Evolutionary conservation across 2,797 vertebrate species (phyloP), one percentile per base, ranked within the genome.

Genomic region (Halcyon chelicuti): DNA sequence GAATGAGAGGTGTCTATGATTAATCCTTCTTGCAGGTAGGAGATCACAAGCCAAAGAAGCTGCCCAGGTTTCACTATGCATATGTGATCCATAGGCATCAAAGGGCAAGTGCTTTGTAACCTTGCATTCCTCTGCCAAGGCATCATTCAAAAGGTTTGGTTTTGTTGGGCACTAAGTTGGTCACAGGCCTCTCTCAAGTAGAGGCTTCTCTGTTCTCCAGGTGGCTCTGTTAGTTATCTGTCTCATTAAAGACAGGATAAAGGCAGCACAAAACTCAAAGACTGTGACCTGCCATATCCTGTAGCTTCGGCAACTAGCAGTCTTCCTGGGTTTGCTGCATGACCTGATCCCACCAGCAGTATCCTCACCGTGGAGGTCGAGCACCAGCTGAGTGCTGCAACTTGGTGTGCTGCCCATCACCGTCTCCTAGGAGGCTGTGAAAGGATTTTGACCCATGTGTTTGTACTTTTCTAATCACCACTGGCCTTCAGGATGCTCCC

Each of bases 331-430:
- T 71, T 74, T 84, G 62, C 76, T 75, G 68, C 51, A 5, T 10
- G 46, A 29, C 12, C 35, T 51, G 25, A 67, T 86, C 21, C 46
- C 26, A 16, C 7, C 3, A 11, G 42, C 35, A 14, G 21, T 4
- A 17, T 47, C 51, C 40, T 87, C 61, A 57, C 14, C 22, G 5
- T 0, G 0, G 52, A 57, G 31, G 49, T 78, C 0, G 0, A 73
- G 76, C 15, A 7, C 17, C 15, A 52, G 46, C 55, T 33, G 29
- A 33, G 20, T 22, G 37, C 46, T 65, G 62, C 0, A 1, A 33
- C 47, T 67, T 62, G 37, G 23, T 44, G 40, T 80, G 33, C 57
- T 58, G 55, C 78, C 29, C 5, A 1, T 67, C 49, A 11, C 28
- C 4, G 0, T 40, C 6, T 51, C 46, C 42, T 12, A 7, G 26